Evolutionary conservation across 2,113 vertebrate species (phyloP), one percentile per base, ranked within the genome.

Genomic region (Apistogramma diplotaenia): DNA sequence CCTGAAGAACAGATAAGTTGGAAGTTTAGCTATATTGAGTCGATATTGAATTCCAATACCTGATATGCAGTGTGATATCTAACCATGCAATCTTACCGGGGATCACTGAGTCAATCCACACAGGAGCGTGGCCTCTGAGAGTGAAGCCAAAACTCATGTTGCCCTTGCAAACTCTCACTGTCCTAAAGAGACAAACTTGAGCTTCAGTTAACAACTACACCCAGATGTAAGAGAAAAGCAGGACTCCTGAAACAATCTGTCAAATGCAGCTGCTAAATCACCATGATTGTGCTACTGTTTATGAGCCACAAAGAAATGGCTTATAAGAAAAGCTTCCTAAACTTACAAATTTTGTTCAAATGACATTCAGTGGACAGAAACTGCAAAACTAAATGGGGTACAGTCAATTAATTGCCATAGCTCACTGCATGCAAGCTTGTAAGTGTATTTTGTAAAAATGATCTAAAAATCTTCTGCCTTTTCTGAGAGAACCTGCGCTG

Each of bases 111-210:
- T 99, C 98, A 1, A 99, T 99, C 98, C 98, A 99, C 73, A 99
- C 98, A 0, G 98, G 98, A 35, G 97, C 97, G 55, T 99, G 98
- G 37, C 98, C 98, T 1, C 98, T 96, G 0, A 99, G 94, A 0
- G 98, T 99, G 90, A 99, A 99, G 51, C 98, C 98, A 58, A 99
- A 99, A 84, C 97, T 99, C 92, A 96, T 97, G 94, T 96, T 98
- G 76, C 98, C 98, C 89, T 98, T 99, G 91, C 98, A 98, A 11
- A 99, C 97, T 21, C 98, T 95, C 31, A 99, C 97, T 0, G 98
- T 99, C 95, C 98, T 99, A 83, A 31, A 78, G 57, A 70, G 23
- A 76, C 21, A 83, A 23, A 81, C 46, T 8, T 54, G 23, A 79
- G 18, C 25, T 80, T 58, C 81, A 16, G n/a, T 85, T 65, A 80